Evolutionary conservation across 2,797 vertebrate genomes (phyloP), one percentile per base, ranked within the genome.

Genomic region (Lycodopsis pacificus): DNA sequence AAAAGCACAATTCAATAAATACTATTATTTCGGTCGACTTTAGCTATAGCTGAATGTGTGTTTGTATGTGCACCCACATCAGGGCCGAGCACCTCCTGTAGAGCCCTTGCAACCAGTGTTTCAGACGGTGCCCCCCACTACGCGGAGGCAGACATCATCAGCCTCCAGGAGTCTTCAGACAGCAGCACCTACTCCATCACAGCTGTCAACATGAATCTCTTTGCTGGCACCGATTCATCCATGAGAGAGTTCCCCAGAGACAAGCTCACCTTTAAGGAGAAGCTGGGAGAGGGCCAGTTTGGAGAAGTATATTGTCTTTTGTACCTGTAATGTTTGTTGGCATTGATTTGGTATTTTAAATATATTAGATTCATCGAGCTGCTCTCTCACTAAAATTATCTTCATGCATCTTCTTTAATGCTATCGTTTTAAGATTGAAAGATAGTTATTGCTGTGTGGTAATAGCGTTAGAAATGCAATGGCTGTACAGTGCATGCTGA

Each of bases 221-320:
- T 98, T 25, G 93, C 96, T 0, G 97, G 96, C 63, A 96, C 96
- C 38, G 98, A 99, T 0, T 96, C 96, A 40, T 96, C 96, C 0
- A 94, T 98, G 17, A 97, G 96, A 81, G 98, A 99, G 86, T 99
- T 99, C 88, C 97, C 98, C 73, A 94, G 98, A 85, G 95, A 97
- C 65, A 96, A 97, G 72, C 94, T 99, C 73, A 95, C 95, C 32
- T 99, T 99, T 91, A 97, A 98, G 89, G 98, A 99, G 91, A 99
- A 99, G 80, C 94, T 99, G 62, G 98, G 98, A 83, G 97, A 99
- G 93, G 98, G 98, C 75, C 98, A 99, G 88, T 99, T 99, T 86
- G 98, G 98, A 86, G 98, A 99, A 95, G 98, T 99, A 85, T 6
- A 4, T 17, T 46, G 46, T 58, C 14, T 63, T 80, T 66, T 66